Percentiles rank a stretch among this genome's conserved stretches.
phyloP scores from a whole-genome alignment of 2,888 invertebrate species.

The Pachydiplax longipennis region DNA sequence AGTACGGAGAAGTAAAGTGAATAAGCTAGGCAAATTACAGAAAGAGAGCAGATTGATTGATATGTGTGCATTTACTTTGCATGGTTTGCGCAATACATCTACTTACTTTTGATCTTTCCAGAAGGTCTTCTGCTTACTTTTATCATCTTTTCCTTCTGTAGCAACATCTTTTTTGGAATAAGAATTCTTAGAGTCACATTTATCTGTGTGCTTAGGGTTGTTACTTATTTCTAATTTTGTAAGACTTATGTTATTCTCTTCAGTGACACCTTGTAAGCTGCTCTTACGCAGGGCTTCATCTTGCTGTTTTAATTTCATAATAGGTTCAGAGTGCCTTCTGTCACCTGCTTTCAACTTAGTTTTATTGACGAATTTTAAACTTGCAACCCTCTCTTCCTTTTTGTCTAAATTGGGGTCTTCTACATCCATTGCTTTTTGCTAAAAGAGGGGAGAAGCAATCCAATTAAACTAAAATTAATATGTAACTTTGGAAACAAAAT shows the following conservation, averaged over 20 bases:
- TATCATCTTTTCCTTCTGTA: neutral
- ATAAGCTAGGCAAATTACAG: no score
- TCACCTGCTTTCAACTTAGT: neutral
- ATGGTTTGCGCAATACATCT: no score
- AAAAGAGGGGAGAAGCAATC: neutral
- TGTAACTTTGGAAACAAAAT: no score
- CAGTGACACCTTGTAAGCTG: neutral
- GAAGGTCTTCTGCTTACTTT: neutral
- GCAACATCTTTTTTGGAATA: neutral
- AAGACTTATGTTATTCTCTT: neutral
- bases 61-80: no score
- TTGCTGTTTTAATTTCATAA: neutral
- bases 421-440: conserved; percentile 5
- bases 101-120: conserved; percentile 12
- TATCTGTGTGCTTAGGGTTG: neutral
- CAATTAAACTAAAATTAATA: no score
- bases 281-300: neutral
- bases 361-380: neutral
- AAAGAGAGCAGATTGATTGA: no score
- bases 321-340: neutral
- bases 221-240: neutral
- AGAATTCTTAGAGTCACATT: conserved; percentile 15
- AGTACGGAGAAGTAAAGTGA: no score
- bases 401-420: neutral
- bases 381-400: neutral